Base-by-base conservation (phyloP, 2,113 vertebrate species). In the Tragelaphus strepsiceros region DNA sequence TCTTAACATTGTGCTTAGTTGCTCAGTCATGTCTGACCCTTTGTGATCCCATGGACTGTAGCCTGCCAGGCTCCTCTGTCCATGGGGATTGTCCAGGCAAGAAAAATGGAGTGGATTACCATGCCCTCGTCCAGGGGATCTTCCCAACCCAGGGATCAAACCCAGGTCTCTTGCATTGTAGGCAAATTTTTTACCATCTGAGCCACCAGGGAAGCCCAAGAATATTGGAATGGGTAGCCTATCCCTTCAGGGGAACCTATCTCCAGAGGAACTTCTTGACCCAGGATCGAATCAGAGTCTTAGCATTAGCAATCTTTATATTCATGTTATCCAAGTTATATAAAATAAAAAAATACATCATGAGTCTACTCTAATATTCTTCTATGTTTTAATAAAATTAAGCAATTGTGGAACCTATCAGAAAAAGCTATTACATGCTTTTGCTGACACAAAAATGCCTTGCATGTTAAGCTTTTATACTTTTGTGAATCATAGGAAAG, bases 331-430 rank as follows among this genome's bases (percentile, higher is more conserved):
- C 30, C 67, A 77, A 58, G 49, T 86, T 85, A 14, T 9, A 6
- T 43, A 59, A 93, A 93, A 88, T 61, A 5, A 54, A 61, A 83
- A 84, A 12, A 30, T 24, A 0, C 2, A 90, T 83, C n/a, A 22
- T 39, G 19, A 39, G 67, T 74, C 13, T 84, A 84, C 19, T 85
- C 21, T 91, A 32, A 54, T 80, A 74, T 93, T 54, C 13, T 64
- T 82, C 80, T 43, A 43, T 54, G 59, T 30, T 93, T 83, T 78
- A 91, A 90, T 61, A 94, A 96, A 98, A 94, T 61, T 13, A 87
- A 94, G 16, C 15, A 87, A 46, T 43, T 77, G 32, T 86, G 17
- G 89, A 94, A 51, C 6, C 19, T 59, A 83, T 19, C 11, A 64
- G 82, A 56, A 91, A 81, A 93, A 78, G 35, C 28, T 13, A 39